Evolutionary conservation across 53 echinoderm and acorn worm genomes (phyloP).

Genomic region (Apostichopus leukothele): DNA sequence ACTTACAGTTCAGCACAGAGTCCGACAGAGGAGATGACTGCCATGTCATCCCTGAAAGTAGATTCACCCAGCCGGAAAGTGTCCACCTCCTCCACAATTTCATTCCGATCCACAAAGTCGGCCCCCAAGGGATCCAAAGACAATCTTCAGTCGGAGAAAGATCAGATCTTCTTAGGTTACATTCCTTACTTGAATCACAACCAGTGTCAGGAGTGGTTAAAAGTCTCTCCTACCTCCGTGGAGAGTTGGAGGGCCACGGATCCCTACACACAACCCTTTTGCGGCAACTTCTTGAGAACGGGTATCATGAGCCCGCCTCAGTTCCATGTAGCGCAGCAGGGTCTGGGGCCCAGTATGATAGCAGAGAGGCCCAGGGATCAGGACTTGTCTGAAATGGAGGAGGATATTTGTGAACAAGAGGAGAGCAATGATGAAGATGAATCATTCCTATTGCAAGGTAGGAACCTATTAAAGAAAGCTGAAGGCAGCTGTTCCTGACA

Average conservation of each 20-base stretch:
- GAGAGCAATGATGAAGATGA: conserved; percentile 24
- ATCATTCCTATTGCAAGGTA: conserved; percentile 12
- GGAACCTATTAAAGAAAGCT: not conserved
- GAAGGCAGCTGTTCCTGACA: not conserved
- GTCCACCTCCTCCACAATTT: conserved; percentile 41
- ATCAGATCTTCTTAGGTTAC: conserved; percentile 3
- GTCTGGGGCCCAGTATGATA: conserved; percentile 48
- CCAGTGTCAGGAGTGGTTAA: conserved; percentile 45
- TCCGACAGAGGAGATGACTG: conserved; percentile 54
- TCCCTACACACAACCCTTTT: conserved; percentile 40
- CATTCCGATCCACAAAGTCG: not conserved
- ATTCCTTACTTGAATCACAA: conserved; percentile 40
- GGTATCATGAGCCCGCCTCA: conserved; percentile 47
- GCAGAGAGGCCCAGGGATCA: conserved; percentile 35
- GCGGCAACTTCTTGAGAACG: conserved; percentile 43
- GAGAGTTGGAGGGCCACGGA: conserved; percentile 49
- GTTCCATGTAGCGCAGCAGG: conserved; percentile 41
- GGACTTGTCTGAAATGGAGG: conserved; percentile 31
- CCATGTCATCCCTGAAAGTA: conserved; percentile 70
- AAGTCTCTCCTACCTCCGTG: conserved; percentile 17
- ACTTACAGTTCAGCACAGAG: conserved; percentile 46
- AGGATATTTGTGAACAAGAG: conserved; percentile 20
- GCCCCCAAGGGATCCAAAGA: conserved; percentile 17
- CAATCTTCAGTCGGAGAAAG: not conserved
- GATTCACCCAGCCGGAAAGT: conserved; percentile 57